These are phyloP conservation scores for Entomyzon cyanotis DNA, from an alignment of 2,113 vertebrate genomes.

Conservation along the genomic window DNA sequence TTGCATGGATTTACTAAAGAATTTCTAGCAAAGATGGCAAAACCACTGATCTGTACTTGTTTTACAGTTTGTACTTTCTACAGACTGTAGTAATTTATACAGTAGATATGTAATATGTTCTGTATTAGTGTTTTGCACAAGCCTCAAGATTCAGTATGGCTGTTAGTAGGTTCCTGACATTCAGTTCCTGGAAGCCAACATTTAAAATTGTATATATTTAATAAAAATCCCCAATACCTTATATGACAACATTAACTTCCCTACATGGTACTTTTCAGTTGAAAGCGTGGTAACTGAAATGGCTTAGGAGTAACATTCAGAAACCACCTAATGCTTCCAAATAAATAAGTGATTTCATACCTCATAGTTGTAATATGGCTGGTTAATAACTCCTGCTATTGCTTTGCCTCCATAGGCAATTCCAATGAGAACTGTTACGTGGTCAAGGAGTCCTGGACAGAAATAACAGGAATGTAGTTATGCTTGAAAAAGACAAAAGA, in stretches of 20 bases:
- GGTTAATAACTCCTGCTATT: slow-evolving; percentile 96
- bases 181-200: neutral
- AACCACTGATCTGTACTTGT: neutral
- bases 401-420: slow-evolving; percentile 92
- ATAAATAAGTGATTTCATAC: slow-evolving; percentile 68
- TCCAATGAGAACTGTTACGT: slow-evolving; percentile 95
- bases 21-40: neutral
- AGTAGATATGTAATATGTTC: neutral
- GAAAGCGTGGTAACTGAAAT: neutral
- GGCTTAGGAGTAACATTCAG: neutral
- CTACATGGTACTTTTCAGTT: neutral
- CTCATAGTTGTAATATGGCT: slow-evolving; percentile 98
- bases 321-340: neutral
- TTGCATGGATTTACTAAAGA: neutral
- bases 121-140: neutral
- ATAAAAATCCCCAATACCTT: neutral
- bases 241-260: neutral
- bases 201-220: neutral
- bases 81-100: neutral
- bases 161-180: neutral
- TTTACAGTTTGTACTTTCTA: neutral
- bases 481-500: neutral
- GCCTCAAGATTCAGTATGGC: neutral
- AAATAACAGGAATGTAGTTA: neutral
- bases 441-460: slow-evolving; percentile 90